A percentile compares a stretch with the other conserved stretches of the same genome.
phyloP scores from a whole-genome alignment of 2,888 invertebrate species.

The Osmoderma eremita region DNA sequence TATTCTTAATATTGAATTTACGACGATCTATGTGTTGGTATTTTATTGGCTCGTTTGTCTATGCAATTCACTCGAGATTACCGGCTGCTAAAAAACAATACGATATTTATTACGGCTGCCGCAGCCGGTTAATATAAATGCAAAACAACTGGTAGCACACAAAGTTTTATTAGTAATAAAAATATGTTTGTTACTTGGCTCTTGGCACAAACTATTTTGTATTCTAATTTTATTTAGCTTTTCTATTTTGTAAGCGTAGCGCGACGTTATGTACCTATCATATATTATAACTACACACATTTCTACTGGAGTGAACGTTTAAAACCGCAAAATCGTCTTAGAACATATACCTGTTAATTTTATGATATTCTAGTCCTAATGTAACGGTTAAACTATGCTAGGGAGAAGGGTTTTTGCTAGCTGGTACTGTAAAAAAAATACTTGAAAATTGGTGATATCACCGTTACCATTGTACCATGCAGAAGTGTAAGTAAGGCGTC shows the following conservation, averaged over 20 bases:
- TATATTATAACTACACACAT: too few species aligned
- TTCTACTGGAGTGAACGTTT: too few species aligned
- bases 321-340: too few species aligned
- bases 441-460: too few species aligned
- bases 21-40: constrained; percentile 40
- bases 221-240: constrained; percentile 20
- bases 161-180: constrained; percentile 20
- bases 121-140: constrained; percentile 32
- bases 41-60: constrained; percentile 41
- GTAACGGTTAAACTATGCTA: too few species aligned
- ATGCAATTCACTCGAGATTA: constrained; percentile 34
- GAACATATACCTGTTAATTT: too few species aligned
- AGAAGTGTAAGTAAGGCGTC: too few species aligned
- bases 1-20: constrained; percentile 38
- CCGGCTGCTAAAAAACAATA: constrained; percentile 14
- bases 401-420: too few species aligned
- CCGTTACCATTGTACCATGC: too few species aligned
- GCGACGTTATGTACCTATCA: too few species aligned
- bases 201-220: constrained; percentile 8
- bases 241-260: neutral
- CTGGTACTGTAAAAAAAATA: too few species aligned
- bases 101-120: constrained; percentile 27
- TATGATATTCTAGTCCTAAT: too few species aligned
- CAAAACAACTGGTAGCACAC: constrained; percentile 24
- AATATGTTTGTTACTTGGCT: constrained; percentile 2